Evolutionary conservation across 2,113 vertebrate species (phyloP).

Genomic region (Azemiops feae): DNA sequence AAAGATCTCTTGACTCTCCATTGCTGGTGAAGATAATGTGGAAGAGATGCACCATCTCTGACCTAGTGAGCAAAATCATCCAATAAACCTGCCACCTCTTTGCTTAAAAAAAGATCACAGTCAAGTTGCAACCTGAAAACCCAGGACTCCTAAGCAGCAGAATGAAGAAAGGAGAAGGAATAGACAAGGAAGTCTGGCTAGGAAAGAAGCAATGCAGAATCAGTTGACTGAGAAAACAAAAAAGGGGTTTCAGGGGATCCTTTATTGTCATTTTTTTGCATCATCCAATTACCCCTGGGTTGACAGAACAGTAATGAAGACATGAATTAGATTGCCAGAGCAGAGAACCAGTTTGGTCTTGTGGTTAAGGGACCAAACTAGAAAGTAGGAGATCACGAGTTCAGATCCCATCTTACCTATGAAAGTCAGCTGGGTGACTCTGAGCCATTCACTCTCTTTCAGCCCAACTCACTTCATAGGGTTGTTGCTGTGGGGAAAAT

Average conservation of each 20-base stretch:
- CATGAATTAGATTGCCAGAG: neutral
- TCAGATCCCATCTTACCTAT: neutral
- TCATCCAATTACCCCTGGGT: neutral
- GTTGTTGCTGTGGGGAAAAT: neutral
- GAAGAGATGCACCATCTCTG: neutral
- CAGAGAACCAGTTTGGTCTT: neutral
- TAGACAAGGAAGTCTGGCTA: neutral
- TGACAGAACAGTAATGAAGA: neutral
- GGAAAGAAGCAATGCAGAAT: neutral
- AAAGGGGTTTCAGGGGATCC: neutral
- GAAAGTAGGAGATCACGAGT: neutral
- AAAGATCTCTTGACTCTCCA: neutral
- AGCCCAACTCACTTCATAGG: no score
- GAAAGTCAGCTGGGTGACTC: neutral
- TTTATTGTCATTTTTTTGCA: neutral
- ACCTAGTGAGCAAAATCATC: neutral
- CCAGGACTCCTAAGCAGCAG: rapidly evolving
- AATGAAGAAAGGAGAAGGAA: neutral
- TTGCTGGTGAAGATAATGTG: neutral
- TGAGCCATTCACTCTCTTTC: neutral
- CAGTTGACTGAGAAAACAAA: neutral
- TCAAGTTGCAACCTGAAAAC: neutral
- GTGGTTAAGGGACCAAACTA: neutral
- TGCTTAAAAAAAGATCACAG: neutral
- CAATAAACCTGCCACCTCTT: neutral